phyloP scores from a whole-genome alignment of 2,797 vertebrate species.

The Manis javanica region DNA sequence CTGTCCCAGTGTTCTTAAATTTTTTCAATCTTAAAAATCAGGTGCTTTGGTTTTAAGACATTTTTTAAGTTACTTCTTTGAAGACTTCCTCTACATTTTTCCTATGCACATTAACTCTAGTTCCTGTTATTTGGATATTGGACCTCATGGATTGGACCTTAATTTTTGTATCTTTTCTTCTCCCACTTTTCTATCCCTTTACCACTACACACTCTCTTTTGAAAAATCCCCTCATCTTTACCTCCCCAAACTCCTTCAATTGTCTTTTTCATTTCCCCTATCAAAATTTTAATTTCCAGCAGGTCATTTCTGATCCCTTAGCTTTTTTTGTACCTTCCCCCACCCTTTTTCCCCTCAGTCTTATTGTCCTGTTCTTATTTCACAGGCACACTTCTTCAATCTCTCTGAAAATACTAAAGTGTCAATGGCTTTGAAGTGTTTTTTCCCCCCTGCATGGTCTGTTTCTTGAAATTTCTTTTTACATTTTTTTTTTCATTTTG shows the following conservation, averaged over 20 bases:
- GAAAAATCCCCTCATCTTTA: background rate
- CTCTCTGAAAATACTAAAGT: conserved; percentile 33
- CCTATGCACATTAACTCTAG: background rate
- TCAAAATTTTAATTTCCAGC: background rate
- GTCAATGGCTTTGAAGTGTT: background rate
- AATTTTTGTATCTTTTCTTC: too few relatives aligned
- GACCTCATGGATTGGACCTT: background rate
- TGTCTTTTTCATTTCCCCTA: background rate
- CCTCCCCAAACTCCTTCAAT: background rate
- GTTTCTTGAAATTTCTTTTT: background rate
- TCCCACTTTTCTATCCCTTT: background rate
- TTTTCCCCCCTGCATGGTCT: background rate
- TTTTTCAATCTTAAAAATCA: background rate
- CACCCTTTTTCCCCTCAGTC: background rate
- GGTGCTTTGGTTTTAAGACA: background rate
- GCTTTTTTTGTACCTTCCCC: background rate
- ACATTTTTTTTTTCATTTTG: too few relatives aligned
- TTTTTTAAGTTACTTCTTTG: background rate
- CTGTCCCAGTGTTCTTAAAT: background rate
- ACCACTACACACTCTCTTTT: background rate
- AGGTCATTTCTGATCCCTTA: background rate
- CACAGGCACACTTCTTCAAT: background rate
- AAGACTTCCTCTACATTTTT: background rate
- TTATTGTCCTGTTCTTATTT: conserved; percentile 8
- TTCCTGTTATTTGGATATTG: too few relatives aligned